Base-by-base conservation (phyloP, 2,888 invertebrate species). In the Morpho deidamia region DNA sequence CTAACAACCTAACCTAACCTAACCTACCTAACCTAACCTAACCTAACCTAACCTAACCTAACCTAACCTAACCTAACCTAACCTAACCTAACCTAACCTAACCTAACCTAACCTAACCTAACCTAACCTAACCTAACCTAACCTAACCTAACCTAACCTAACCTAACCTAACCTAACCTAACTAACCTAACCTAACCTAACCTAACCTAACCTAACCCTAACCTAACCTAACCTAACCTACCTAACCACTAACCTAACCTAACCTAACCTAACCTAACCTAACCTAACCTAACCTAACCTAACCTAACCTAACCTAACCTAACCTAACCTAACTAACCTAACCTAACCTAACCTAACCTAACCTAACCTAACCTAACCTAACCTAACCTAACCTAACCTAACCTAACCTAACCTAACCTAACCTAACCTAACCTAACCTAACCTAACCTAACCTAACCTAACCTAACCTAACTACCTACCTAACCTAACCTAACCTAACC, bases 401-500 rank as follows among this genome's bases (percentile, higher is more conserved):
- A 40, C 40, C 40, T 40, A 40, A 40, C 40, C 40, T 40, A 40
- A 40, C 40, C 40, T 40, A 40, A 40, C 40, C 40, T 40, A 40
- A 10, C 37, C 37, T 37, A 37, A 37, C 44, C 44, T 44, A 44
- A 44, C 44, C 44, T 44, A 44, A 44, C 44, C 44, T 44, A 44
- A 44, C 44, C 44, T 44, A 44, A 44, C 44, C 44, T 44, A 44
- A 44, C 44, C 44, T 34, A 44, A 44, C 44, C 44, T 44, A 44
- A 44, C 44, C 44, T 44, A 44, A 44, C 44, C 44, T 44, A 44
- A 44, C n/a, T n/a, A n/a, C n/a, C n/a, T n/a, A n/a, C 44, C 44
- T 44, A 44, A 44, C 44, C 44, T 44, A 44, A 44, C 44, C 44
- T 44, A 44, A 44, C 44, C 44, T 44, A 44, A 44, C 44, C 44